A percentile compares a stretch with the other conserved stretches of the same genome.
Evolutionary conservation across 2,888 invertebrate genomes (phyloP).

Genomic region (Resseliella maxima): DNA sequence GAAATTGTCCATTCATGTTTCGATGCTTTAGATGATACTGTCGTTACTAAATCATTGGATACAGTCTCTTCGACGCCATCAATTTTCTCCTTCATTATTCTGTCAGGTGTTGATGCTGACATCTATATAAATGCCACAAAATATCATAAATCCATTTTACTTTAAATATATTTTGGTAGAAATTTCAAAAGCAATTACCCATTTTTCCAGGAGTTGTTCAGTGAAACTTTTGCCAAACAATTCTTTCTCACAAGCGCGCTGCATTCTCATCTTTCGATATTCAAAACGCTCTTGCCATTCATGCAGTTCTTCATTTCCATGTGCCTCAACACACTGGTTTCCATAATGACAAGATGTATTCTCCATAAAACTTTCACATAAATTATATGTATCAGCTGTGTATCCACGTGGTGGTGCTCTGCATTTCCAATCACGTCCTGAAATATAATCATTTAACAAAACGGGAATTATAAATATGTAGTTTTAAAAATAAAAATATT

Average conservation of each 20-base stretch:
- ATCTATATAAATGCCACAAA: constrained; percentile 60
- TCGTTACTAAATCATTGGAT: constrained; percentile 72
- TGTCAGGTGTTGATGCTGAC: constrained; percentile 73
- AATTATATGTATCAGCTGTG: constrained; percentile 73
- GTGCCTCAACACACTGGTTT: constrained; percentile 79
- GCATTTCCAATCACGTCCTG: constrained; percentile 75
- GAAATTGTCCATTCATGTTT: constrained; percentile 73
- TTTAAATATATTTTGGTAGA: background rate
- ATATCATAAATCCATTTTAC: too few relatives aligned
- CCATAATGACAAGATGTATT: constrained; percentile 75
- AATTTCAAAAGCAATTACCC: constrained; percentile 65
- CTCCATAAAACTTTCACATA: constrained; percentile 73
- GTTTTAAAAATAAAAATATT: background rate
- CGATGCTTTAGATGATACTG: constrained; percentile 73
- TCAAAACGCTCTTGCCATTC: constrained; percentile 81
- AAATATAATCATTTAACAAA: background rate
- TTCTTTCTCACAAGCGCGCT: constrained; percentile 75
- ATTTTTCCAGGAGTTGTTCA: constrained; percentile 75
- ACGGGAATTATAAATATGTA: background rate
- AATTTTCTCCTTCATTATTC: constrained; percentile 73
- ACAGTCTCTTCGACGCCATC: constrained; percentile 72
- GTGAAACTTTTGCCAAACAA: constrained; percentile 73
- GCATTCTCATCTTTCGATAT: constrained; percentile 73
- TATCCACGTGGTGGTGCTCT: constrained; percentile 77
- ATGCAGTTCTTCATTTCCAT: constrained; percentile 76